These are phyloP conservation scores for Ascidia mentula DNA, from an alignment of 23 tunicate species.

Conservation along the genomic window DNA sequence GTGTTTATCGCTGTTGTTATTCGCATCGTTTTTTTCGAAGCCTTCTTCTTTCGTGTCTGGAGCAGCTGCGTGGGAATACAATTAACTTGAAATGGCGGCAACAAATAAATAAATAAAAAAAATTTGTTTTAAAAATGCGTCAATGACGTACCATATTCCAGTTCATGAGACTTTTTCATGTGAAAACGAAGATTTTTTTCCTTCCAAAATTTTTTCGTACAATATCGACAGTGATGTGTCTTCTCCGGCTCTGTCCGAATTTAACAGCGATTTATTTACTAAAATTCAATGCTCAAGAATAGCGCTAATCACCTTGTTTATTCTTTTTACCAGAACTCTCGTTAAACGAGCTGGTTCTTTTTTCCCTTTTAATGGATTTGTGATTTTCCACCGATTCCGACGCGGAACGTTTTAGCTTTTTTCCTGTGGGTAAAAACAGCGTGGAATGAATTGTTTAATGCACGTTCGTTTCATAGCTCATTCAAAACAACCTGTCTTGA, in stretches of 20 bases:
- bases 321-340: too few species aligned
- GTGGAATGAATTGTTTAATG: too few species aligned
- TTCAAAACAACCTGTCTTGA: too few species aligned
- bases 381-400: neutral
- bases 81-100: too few species aligned
- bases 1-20: constrained; percentile 3
- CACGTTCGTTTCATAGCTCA: too few species aligned
- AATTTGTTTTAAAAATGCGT: too few species aligned
- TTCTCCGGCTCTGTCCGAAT: constrained; percentile 18
- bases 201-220: constrained; percentile 52
- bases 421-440: too few species aligned
- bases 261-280: neutral
- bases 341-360: neutral
- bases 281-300: neutral
- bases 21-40: neutral
- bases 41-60: too few species aligned
- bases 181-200: constrained; percentile 21
- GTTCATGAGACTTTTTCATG: constrained; percentile 23
- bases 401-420: neutral
- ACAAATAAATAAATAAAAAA: too few species aligned
- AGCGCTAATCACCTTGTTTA: neutral
- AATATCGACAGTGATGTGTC: constrained; percentile 25
- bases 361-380: neutral
- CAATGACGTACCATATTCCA: neutral
- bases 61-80: too few species aligned